These are phyloP conservation scores for Coregonus ussuriensis DNA, from an alignment of 2,797 vertebrate genomes.

Conservation along the genomic window DNA sequence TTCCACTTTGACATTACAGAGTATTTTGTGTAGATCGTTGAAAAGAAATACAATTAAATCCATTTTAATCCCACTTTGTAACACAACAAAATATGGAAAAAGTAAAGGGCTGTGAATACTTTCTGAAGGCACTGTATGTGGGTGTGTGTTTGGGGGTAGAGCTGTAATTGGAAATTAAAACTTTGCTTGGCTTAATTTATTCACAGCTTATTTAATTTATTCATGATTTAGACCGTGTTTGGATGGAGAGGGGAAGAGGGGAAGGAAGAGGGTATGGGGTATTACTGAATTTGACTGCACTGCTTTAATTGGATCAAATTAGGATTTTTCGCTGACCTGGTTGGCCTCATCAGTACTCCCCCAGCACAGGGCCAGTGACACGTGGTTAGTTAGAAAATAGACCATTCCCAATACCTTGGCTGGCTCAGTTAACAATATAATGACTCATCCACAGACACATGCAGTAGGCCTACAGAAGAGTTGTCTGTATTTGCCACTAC, in stretches of 20 bases:
- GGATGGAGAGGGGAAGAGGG: conserved; percentile 14
- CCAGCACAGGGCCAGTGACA: background rate
- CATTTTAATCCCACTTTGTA: no score
- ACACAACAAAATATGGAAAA: no score
- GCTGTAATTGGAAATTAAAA: conserved; percentile 66
- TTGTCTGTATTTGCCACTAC: background rate
- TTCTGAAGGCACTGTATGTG: background rate
- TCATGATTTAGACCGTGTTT: conserved; percentile 36
- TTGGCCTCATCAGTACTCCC: conserved; percentile 8
- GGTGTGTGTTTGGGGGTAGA: conserved; percentile 32
- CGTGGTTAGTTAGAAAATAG: background rate
- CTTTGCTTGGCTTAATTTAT: conserved; percentile 55
- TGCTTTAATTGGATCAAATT: conserved; percentile 42
- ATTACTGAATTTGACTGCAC: conserved; percentile 26
- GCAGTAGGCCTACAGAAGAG: background rate
- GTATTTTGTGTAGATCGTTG: no score
- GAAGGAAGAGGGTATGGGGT: conserved; percentile 11
- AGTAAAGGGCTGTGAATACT: no score
- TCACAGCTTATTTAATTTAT: conserved; percentile 58
- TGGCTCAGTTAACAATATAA: background rate
- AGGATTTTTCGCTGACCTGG: conserved; percentile 17
- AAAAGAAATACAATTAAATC: no score
- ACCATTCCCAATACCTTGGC: background rate
- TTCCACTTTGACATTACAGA: no score
- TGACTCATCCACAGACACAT: background rate